phyloP scores from a whole-genome alignment of 2,888 invertebrate species.

The Heliconius aoede region DNA sequence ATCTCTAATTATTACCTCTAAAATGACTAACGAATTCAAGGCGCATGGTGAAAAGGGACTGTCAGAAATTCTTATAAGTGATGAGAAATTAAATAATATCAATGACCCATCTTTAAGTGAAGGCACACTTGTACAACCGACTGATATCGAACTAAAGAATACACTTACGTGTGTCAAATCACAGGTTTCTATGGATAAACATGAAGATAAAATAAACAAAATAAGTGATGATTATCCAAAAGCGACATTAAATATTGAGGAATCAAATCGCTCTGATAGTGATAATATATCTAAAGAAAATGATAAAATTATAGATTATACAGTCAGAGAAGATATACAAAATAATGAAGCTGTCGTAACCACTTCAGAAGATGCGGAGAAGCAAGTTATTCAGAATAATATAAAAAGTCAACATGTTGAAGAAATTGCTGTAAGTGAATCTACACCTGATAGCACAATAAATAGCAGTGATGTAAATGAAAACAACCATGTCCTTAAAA shows the following conservation, averaged over 20 bases:
- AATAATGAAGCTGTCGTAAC: conserved; percentile 61
- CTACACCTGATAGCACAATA: conserved; percentile 71
- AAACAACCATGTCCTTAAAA: conserved; percentile 46
- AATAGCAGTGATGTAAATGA: conserved; percentile 53
- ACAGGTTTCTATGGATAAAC: not conserved
- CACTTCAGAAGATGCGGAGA: conserved; percentile 56
- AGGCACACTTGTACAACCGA: not conserved
- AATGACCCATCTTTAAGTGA: not conserved
- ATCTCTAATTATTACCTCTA: not conserved
- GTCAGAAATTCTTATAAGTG: not conserved
- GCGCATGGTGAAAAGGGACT: not conserved
- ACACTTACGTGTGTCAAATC: not conserved
- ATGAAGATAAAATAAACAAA: conserved; percentile 2
- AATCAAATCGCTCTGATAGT: not conserved
- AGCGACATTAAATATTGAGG: not conserved
- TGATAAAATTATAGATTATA: not conserved
- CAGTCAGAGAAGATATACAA: conserved; percentile 24
- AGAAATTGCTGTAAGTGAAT: conserved; percentile 51
- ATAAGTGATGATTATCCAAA: not conserved
- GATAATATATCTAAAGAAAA: not conserved
- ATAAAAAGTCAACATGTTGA: not conserved
- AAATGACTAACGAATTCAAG: not conserved
- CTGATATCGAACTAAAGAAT: not conserved
- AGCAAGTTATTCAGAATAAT: not conserved
- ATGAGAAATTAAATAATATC: not conserved